These are phyloP conservation scores for Etheostoma cragini DNA, from an alignment of 2,113 vertebrate species.

Conservation along the genomic window DNA sequence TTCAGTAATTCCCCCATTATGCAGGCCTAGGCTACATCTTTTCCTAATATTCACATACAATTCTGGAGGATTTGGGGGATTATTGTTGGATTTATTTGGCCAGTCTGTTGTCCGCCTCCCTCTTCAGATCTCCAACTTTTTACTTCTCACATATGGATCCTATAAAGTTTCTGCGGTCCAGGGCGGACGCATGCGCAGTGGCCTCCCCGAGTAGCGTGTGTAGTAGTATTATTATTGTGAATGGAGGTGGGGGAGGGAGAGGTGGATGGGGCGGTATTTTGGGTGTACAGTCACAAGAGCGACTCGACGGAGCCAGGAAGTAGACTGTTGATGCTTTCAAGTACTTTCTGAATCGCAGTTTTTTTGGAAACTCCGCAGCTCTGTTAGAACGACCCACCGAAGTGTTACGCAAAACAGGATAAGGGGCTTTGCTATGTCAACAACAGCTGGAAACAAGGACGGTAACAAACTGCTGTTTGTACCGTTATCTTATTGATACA, in stretches of 20 bases:
- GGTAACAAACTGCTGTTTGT: not conserved
- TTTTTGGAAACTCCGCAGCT: not conserved
- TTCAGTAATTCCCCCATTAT: not conserved
- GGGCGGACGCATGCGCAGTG: slow-evolving; percentile 63
- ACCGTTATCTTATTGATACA: not conserved
- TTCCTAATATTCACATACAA: not conserved
- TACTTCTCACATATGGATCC: slow-evolving; percentile 72
- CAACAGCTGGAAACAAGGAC: not conserved
- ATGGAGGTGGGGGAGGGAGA: slow-evolving; percentile 42
- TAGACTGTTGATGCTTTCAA: slow-evolving; percentile 74
- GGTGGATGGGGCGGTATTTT: slow-evolving; percentile 64
- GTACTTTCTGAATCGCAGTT: slow-evolving; percentile 48
- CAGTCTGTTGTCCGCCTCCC: not conserved
- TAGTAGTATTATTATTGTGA: slow-evolving; percentile 79
- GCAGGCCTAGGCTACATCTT: not conserved
- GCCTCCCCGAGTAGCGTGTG: slow-evolving; percentile 52
- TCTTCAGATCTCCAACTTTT: not conserved
- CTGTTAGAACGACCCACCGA: not conserved
- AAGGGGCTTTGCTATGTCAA: not conserved
- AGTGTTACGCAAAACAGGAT: not conserved
- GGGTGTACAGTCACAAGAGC: slow-evolving; percentile 79
- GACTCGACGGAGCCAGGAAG: slow-evolving; percentile 83
- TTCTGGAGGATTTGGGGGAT: slow-evolving; percentile 14
- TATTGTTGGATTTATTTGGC: not conserved
- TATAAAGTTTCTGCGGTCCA: slow-evolving; percentile 62